phyloP scores from a whole-genome alignment of 2,888 invertebrate genomes.

The Eupithecia centaureata region DNA sequence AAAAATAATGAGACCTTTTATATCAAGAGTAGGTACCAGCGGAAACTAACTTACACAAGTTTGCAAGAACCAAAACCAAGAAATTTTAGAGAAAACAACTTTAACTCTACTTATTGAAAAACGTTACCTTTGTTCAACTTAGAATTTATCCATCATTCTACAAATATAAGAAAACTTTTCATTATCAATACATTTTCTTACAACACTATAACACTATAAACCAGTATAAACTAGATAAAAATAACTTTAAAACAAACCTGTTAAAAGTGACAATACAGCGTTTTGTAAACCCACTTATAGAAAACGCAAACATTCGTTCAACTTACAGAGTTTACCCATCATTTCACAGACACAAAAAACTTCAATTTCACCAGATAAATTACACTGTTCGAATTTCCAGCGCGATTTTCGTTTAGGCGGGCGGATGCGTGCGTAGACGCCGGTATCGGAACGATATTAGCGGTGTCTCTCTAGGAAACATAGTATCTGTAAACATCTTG shows the following conservation, averaged over 20 bases:
- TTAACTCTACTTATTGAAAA: background rate
- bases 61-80: background rate
- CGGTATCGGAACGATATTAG: slow-evolving; percentile 71
- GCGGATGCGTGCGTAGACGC: slow-evolving; percentile 80
- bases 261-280: slow-evolving; percentile 20
- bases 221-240: too few species aligned
- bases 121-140: background rate
- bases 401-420: slow-evolving; percentile 63
- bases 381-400: slow-evolving; percentile 33
- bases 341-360: slow-evolving; percentile 49
- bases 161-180: background rate
- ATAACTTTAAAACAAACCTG: slow-evolving; percentile 31
- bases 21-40: background rate
- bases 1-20: background rate
- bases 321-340: slow-evolving; percentile 46
- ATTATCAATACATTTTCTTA: too few species aligned
- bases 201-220: too few species aligned
- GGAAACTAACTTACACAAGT: background rate
- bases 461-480: slow-evolving; percentile 61
- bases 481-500: slow-evolving; percentile 68
- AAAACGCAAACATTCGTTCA: slow-evolving; percentile 71
- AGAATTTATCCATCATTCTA: background rate
- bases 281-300: slow-evolving; percentile 59
- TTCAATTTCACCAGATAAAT: slow-evolving; percentile 41
- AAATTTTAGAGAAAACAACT: background rate